These are phyloP conservation scores for Xanthorhoe spadicearia DNA, from an alignment of 2,888 invertebrate genomes.

Conservation along the genomic window DNA sequence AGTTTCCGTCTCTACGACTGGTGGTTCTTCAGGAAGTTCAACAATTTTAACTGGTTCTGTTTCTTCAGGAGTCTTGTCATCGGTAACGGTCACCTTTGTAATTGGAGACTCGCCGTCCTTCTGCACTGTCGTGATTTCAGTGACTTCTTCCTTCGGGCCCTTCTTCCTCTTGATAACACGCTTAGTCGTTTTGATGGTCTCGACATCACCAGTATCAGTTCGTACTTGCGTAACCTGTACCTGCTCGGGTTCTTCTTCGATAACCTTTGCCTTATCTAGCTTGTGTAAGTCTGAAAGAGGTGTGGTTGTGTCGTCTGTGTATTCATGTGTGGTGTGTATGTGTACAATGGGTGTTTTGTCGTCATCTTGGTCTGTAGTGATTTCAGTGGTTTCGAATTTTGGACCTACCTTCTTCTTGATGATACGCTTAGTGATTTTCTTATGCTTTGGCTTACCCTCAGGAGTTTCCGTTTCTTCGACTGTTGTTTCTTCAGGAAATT, in stretches of 20 bases:
- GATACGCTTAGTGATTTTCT: not conserved
- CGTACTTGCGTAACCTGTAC: constrained; percentile 47
- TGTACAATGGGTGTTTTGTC: not conserved
- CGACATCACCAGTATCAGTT: constrained; percentile 56
- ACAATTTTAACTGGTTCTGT: constrained; percentile 35
- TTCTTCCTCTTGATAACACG: constrained; percentile 22
- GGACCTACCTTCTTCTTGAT: not conserved
- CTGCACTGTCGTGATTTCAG: constrained; percentile 69
- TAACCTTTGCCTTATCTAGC: constrained; percentile 66
- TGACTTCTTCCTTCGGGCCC: constrained; percentile 56
- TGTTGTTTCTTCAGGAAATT: not conserved
- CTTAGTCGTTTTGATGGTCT: constrained; percentile 26
- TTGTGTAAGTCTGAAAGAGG: constrained; percentile 37
- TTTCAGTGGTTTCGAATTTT: not conserved
- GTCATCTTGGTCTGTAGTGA: not conserved
- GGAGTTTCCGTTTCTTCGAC: not conserved
- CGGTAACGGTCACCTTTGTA: constrained; percentile 51
- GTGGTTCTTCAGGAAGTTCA: not conserved
- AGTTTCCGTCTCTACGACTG: constrained; percentile 59
- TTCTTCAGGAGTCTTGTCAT: constrained; percentile 50
- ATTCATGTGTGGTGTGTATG: not conserved
- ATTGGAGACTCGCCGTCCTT: constrained; percentile 40
- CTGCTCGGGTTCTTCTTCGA: constrained; percentile 33
- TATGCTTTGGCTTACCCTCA: not conserved
- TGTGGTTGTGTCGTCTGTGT: constrained; percentile 13